A percentile compares a stretch with the other conserved stretches of the same genome.
Evolutionary conservation across 2,113 vertebrate species (phyloP).

Genomic region (Macroglossus sobrinus): DNA sequence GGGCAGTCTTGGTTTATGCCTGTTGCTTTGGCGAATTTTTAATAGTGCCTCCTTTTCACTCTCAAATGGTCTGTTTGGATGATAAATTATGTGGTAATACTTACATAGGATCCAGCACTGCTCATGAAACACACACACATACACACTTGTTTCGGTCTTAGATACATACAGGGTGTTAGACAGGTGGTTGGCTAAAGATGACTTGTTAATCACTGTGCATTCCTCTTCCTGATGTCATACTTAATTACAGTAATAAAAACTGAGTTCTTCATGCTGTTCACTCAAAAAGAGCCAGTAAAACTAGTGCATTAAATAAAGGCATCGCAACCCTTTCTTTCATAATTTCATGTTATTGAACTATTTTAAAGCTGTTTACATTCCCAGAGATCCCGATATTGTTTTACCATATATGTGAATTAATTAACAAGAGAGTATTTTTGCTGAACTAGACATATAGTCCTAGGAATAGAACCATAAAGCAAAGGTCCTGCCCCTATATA

Average conservation of each 20-base stretch:
- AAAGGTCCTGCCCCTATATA: background rate
- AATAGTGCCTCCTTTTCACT: background rate
- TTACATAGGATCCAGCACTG: background rate
- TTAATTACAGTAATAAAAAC: conserved; percentile 61
- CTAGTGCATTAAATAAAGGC: background rate
- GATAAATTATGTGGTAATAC: background rate
- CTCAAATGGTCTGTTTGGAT: background rate
- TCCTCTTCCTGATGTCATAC: conserved; percentile 31
- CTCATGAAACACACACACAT: background rate
- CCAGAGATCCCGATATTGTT: background rate
- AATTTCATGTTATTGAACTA: background rate
- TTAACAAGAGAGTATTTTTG: conserved; percentile 22
- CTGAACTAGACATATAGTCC: background rate
- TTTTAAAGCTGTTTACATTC: conserved; percentile 17
- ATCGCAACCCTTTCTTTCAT: background rate
- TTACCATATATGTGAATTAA: background rate
- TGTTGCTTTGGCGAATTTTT: background rate
- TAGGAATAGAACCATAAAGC: background rate
- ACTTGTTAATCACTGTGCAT: conserved; percentile 32
- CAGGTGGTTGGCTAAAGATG: background rate
- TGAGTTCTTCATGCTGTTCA: conserved; percentile 22
- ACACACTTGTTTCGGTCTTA: background rate
- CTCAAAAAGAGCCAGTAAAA: conserved; percentile 41
- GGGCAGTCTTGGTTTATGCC: background rate
- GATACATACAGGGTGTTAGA: background rate